These are phyloP conservation scores for Bruchidius siliquastri DNA, from an alignment of 2,888 invertebrate species.

Conservation along the genomic window DNA sequence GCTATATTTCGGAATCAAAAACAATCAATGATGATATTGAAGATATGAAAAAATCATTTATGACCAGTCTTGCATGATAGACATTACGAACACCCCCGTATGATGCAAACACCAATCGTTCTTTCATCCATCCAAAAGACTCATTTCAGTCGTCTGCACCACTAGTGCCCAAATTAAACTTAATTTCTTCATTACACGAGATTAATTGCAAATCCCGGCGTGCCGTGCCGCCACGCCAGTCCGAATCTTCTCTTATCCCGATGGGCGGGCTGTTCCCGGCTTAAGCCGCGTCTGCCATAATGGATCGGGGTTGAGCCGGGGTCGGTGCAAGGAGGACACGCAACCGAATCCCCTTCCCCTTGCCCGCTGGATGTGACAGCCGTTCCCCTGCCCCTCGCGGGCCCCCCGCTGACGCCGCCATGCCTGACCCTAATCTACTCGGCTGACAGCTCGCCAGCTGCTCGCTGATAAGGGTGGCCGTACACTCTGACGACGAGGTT, in stretches of 20 bases:
- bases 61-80: no score
- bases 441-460: slow-evolving; percentile 46
- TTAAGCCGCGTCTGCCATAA: slow-evolving; percentile 44
- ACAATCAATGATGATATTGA: no score
- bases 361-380: slow-evolving; percentile 41
- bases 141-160: no score
- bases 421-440: slow-evolving; percentile 46
- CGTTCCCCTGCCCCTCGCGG: slow-evolving; percentile 27
- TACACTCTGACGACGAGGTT: slow-evolving; percentile 25
- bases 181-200: background rate
- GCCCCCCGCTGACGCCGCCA: slow-evolving; percentile 23
- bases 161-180: no score
- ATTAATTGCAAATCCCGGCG: background rate
- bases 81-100: no score
- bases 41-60: no score
- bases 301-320: slow-evolving; percentile 46
- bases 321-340: background rate
- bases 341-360: slow-evolving; percentile 31
- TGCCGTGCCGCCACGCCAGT: background rate
- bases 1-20: no score
- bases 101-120: no score
- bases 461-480: slow-evolving; percentile 41
- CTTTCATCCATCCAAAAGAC: no score
- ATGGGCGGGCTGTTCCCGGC: slow-evolving; percentile 11
- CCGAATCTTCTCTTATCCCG: background rate